Base-by-base conservation (phyloP, 2,888 invertebrate species). In the Drosophila lutescens region DNA sequence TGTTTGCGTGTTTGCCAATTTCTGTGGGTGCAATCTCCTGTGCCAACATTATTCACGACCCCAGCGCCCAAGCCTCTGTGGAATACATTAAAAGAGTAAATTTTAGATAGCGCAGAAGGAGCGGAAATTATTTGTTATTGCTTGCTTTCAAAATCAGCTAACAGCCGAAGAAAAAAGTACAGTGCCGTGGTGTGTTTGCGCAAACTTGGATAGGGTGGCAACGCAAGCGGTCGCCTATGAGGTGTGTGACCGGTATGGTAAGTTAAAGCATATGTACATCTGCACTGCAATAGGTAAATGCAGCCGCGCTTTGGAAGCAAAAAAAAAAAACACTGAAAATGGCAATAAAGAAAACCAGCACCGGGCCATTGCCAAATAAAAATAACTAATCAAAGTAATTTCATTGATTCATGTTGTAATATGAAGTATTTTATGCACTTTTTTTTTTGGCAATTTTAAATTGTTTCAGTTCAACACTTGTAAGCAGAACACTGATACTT, bases 1-100 rank as follows among this genome's bases (percentile, higher is more conserved):
- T 93, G 77, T 93, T 92, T 49, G 94, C 94, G 89, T 95, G 94
- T 90, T 95, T 95, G 30, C 94, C 93, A 53, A 95, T 93, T 85
- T 94, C 94, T 26, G 94, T 94, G 49, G 95, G 95, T 88, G 95
- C 92, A 75, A 92, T 92, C 77, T 92, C 92, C 79, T 91, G 88
- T 63, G 91, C 91, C 86, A 92, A 91, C 91, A 92, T 92, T 87
- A 87, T 83, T 74, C 72, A 79, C 73, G 49, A 75, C 67, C 66
- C 78, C 70, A 61, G 66, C 71, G 69, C 55, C 61, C 58, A 70
- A 63, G 51, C 79, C 63, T 67, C 43, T 57, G 54, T 36, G 76
- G 38, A 65, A 44, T 36, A 30, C 74, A 56, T 67, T 66, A 9
- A 56, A 13, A 49, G 5, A 7, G 32, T 15, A 13, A 46, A 10